Base-by-base conservation (phyloP, 2,888 invertebrate genomes). In the Volucella zonaria region DNA sequence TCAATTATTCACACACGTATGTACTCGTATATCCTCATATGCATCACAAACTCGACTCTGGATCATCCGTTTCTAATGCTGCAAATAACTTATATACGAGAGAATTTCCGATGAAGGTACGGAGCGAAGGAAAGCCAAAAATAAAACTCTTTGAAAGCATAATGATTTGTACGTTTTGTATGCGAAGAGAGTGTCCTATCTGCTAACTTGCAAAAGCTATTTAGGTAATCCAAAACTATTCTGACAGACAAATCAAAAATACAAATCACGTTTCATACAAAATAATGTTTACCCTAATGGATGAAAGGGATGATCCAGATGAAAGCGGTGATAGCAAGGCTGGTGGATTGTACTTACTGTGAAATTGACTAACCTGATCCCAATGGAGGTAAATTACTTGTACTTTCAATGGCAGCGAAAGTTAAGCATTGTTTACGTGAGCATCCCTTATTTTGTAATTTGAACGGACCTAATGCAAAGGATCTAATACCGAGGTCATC, bases 111-210 rank as follows among this genome's bases (percentile, higher is more conserved):
- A 42, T 8, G 40, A 40, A 42, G 40, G 38, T 15, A 43, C 2
- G 23, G 3, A 43, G 4, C 10, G 42, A 71, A 68, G n/a, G 64
- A 45, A 40, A n/a, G 1, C 31, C 31, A 31, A 70, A 62, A 70
- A 68, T 12, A 12, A 58, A 64, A 43, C 54, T 81, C 62, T 67
- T 52, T 77, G 85, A 85, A 68, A 85, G 81, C 62, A 81, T 85
- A 85, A 81, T 81, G 85, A 81, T 77, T 81, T 76, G 68, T 68
- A 64, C 76, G 71, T 81, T 76, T 76, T 43, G 85, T 80, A 85
- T 81, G 76, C 73, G 58, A 10, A 71, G 56, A 61, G 71, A 77
- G 58, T 68, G 10, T 62, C 49, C 43, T 73, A 43, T 68, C 62
- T 73, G 67, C 62, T 80, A 64, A 77, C 67, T 77, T 68, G 43